Evolutionary conservation across 2,113 vertebrate genomes (phyloP).

Genomic region (Notarius quadriscutis): DNA sequence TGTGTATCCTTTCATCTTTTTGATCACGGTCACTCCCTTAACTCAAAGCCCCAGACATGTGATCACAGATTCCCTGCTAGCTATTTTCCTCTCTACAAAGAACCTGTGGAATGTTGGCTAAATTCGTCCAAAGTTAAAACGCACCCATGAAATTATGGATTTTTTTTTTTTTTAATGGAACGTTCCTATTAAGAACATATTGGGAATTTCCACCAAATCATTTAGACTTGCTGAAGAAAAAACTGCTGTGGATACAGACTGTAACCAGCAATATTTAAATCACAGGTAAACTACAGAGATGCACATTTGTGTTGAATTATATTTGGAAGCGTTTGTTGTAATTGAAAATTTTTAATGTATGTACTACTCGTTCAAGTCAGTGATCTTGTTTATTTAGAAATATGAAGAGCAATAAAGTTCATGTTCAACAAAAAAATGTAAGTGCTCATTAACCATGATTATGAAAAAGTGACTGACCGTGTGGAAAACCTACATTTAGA

Average conservation of each 20-base stretch:
- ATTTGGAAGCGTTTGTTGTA: background rate
- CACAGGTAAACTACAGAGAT: background rate
- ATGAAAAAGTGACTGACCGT: slow-evolving; percentile 53
- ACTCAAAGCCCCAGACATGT: slow-evolving; percentile 27
- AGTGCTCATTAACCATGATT: slow-evolving; percentile 52
- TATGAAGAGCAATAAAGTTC: slow-evolving; percentile 40
- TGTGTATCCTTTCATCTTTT: background rate
- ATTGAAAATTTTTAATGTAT: background rate
- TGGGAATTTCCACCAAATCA: slow-evolving; percentile 19
- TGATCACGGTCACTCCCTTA: background rate
- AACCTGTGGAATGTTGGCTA: slow-evolving; percentile 29
- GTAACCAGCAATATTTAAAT: background rate
- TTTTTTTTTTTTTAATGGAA: background rate
- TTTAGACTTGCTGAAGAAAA: background rate
- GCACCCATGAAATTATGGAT: background rate
- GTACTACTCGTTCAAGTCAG: background rate
- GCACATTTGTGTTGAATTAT: background rate
- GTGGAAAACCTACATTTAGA: slow-evolving; percentile 66
- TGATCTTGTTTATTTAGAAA: slow-evolving; percentile 72
- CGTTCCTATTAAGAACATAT: background rate
- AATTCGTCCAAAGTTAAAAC: background rate
- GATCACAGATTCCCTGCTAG: slow-evolving; percentile 16
- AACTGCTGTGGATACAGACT: background rate
- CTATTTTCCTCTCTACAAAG: background rate
- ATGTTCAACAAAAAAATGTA: background rate